Evolutionary conservation across 2,888 invertebrate genomes (phyloP).

Genomic region (Saturnia japonica): DNA sequence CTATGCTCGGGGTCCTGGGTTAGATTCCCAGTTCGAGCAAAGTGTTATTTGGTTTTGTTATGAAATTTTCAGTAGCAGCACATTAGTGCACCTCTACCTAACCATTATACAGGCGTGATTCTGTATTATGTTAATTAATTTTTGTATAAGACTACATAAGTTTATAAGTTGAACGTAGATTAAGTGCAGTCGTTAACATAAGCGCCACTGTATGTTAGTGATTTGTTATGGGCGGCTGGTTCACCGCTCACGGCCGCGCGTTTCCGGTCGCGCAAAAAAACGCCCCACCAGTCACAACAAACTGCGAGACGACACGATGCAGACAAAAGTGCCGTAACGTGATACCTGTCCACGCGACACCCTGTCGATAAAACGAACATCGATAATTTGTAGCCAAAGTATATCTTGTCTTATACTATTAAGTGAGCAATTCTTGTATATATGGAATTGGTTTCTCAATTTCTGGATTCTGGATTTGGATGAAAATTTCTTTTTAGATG

Average conservation of each 20-base stretch:
- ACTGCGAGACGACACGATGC: conserved; percentile 27
- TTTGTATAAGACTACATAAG: neutral
- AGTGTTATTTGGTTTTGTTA: no score
- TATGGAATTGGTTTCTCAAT: no score
- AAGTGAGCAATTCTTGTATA: no score
- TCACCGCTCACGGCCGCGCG: conserved; percentile 33
- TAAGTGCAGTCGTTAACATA: conserved; percentile 19
- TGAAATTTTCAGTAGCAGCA: no score
- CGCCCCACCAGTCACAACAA: conserved; percentile 44
- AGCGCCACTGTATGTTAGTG: conserved; percentile 18
- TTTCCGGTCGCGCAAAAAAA: conserved; percentile 46
- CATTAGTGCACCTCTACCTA: no score
- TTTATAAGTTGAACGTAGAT: conserved; percentile 20
- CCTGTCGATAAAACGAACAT: conserved; percentile 13
- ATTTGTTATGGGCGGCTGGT: conserved; percentile 48
- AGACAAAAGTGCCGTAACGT: conserved; percentile 44
- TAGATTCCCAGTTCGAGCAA: no score
- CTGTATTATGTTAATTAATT: no score
- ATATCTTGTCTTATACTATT: no score
- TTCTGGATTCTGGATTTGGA: no score
- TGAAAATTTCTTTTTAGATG: no score
- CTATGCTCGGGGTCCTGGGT: no score
- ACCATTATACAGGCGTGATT: no score
- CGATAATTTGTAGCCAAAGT: conserved; percentile 27
- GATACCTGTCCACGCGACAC: conserved; percentile 42